Evolutionary conservation across 1,140 invertebrate genomes (phyloP).

Genomic region (Papilio machaon): DNA sequence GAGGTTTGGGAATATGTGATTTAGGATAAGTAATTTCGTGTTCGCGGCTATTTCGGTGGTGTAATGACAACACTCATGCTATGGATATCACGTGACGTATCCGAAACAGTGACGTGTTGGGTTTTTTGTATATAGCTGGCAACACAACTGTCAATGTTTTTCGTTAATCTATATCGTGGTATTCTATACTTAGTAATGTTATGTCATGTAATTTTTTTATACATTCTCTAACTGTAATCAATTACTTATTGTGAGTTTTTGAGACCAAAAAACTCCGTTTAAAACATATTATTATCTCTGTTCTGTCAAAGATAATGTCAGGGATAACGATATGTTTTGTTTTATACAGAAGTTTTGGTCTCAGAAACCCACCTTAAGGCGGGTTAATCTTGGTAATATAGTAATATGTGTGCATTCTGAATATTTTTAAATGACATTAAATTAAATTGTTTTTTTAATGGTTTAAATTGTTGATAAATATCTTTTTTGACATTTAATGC

Average conservation of each 20-base stretch:
- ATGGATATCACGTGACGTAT: background rate
- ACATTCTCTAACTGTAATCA: background rate
- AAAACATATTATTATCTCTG: no score
- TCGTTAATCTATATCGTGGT: background rate
- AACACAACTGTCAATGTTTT: background rate
- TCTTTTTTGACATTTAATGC: no score
- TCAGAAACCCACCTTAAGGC: no score
- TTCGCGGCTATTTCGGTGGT: background rate
- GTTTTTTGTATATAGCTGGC: background rate
- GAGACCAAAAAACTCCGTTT: no score
- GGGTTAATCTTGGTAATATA: no score
- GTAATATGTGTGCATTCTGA: no score
- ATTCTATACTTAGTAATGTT: background rate
- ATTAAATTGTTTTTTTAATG: no score
- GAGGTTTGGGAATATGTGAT: background rate
- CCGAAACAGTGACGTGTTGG: background rate
- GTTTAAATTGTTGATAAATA: no score
- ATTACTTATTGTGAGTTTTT: background rate
- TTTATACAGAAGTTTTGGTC: no score
- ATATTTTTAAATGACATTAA: no score
- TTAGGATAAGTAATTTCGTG: slow-evolving; percentile 12
- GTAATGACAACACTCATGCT: slow-evolving; percentile 6
- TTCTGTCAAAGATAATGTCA: no score
- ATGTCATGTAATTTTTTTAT: background rate
- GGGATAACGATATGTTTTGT: no score